These are phyloP conservation scores for Otolemur garnettii DNA, from an alignment of 2,113 vertebrate genomes.

Conservation along the genomic window DNA sequence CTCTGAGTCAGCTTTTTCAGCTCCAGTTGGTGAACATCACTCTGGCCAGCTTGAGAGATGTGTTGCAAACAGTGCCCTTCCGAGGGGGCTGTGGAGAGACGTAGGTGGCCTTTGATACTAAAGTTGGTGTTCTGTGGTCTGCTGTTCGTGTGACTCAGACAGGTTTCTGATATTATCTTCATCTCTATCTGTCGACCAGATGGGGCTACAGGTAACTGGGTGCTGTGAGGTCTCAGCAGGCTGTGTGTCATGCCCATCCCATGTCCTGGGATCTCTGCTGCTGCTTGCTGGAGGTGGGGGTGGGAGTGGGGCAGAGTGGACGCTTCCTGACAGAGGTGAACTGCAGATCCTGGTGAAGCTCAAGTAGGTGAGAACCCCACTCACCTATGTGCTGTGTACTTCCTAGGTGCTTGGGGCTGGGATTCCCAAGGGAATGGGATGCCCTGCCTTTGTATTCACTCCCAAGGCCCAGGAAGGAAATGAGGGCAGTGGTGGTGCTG, in stretches of 20 bases:
- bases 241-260: neutral
- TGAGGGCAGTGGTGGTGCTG: accelerated
- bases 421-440: neutral
- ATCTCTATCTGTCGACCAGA: neutral
- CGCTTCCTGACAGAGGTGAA: neutral
- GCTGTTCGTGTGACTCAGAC: neutral
- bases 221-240: neutral
- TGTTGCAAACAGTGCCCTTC: neutral
- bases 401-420: neutral
- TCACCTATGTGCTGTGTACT: neutral
- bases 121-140: neutral
- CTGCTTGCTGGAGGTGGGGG: neutral
- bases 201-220: neutral
- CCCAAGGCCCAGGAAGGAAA: neutral
- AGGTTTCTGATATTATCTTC: neutral
- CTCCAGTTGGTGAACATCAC: neutral
- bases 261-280: neutral
- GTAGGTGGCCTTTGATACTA: accelerated
- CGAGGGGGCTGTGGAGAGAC: too few relatives aligned
- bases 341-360: neutral
- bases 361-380: neutral
- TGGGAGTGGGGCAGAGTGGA: too few relatives aligned
- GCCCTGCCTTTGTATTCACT: neutral
- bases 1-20: neutral
- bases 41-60: neutral